Conservation (phyloP, 1,140 invertebrate genomes). For the Pollicipes pollicipes region DNA sequence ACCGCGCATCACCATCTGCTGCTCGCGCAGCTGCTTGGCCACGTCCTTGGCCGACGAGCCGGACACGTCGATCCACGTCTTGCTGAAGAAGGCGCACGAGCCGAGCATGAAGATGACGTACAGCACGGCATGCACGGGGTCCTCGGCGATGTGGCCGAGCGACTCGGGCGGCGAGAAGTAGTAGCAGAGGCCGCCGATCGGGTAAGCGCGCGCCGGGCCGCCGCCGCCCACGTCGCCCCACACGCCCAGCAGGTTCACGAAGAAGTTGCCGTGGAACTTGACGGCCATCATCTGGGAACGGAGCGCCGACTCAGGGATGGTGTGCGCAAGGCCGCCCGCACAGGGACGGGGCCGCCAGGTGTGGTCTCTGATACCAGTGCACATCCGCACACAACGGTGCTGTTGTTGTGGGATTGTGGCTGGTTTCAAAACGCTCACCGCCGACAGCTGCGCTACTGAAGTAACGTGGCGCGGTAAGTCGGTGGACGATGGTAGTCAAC, state of each 20-base stretch:
- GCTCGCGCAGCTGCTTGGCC: no score
- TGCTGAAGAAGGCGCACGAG: slow-evolving; percentile 99
- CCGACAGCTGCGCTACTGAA: no score
- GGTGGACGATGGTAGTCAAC: no score
- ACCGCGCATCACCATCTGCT: slow-evolving; percentile 99
- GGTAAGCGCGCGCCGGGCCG: slow-evolving; percentile 77
- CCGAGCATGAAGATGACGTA: slow-evolving; percentile 99
- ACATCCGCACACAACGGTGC: no score
- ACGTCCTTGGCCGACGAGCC: slow-evolving; percentile 99
- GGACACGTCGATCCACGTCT: slow-evolving; percentile 99
- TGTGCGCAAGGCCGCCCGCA: no score
- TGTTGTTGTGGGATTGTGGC: no score
- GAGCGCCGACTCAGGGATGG: no score
- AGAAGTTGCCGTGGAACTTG: slow-evolving; percentile 91
- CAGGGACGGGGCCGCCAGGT: no score
- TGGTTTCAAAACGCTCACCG: no score
- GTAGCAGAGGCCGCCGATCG: slow-evolving; percentile 93
- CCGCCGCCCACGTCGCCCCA: slow-evolving; percentile 96
- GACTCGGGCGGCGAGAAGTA: slow-evolving; percentile 97
- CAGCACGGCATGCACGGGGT: slow-evolving; percentile 88
- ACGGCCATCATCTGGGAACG: slow-evolving; percentile 80
- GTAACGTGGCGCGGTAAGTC: no score
- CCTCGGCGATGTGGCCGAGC: slow-evolving; percentile 80
- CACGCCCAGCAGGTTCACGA: slow-evolving; percentile 91
- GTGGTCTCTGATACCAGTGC: no score